Evolutionary conservation across 2,888 invertebrate genomes (phyloP), one percentile per base, ranked within the genome.

Genomic region (Patella depressa): DNA sequence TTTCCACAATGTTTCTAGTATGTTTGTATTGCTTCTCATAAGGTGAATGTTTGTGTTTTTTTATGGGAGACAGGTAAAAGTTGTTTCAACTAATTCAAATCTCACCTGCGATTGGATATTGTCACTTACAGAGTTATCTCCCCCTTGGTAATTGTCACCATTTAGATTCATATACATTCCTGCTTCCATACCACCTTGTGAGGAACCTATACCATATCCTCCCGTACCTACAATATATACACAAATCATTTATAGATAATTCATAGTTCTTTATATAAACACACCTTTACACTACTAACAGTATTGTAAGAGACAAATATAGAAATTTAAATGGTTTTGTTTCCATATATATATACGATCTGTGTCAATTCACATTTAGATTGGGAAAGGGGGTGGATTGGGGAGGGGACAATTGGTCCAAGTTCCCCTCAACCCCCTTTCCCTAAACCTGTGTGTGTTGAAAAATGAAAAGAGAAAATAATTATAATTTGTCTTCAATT

Each of bases 141-240:
- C 93, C 90, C 96, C 96, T 87, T 93, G 93, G 93, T 97, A 97
- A 91, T 96, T 97, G 69, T 91, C 91, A 82, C 96, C 96, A 92
- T 95, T 96, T 90, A 97, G 96, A 82, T 96, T 96, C 89, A 89
- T 89, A 79, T 89, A 89, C 85, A 88, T 86, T 65, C 87, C 87
- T 15, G 84, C 84, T 45, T 83, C 83, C 75, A 86, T 79, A 7
- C 85, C 85, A 29, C 81, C 82, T 34, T 85, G 85, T 15, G 87
- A 85, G 7, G 86, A 82, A 1, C 85, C 83, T 80, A 88, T 85
- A 72, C 86, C 84, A 79, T 87, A 88, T 73, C 87, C 85, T 24
- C 84, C 79, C 9, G 84, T 83, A 29, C 85, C 87, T 76, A 84
- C 79, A 78, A 77, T 11, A 73, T 29, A 29, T 55, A 17, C 7